Evolutionary conservation across 2,888 invertebrate species (phyloP).

Genomic region (Bombyx huttoni): DNA sequence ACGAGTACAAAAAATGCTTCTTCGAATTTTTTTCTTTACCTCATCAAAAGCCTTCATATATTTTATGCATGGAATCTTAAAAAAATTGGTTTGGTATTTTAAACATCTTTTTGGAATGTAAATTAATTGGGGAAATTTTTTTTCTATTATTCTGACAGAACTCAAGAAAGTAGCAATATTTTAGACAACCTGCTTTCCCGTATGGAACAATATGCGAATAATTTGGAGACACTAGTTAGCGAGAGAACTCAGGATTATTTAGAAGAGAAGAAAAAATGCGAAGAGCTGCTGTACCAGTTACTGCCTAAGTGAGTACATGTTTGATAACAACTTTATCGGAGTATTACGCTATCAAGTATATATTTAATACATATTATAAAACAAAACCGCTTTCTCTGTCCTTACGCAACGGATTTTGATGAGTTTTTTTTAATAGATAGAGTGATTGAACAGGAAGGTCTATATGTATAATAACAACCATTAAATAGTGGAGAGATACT

Average conservation of each 20-base stretch:
- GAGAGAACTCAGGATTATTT: slow-evolving; percentile 97
- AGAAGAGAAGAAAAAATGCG: slow-evolving; percentile 98
- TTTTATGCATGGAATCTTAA: not conserved
- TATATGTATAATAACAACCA: no score
- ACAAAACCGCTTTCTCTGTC: no score
- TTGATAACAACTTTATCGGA: not conserved
- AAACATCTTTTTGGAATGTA: not conserved
- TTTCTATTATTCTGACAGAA: slow-evolving; percentile 64
- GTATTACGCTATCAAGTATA: not conserved
- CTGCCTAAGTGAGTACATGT: slow-evolving; percentile 84
- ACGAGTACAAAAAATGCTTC: not conserved
- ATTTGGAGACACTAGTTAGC: slow-evolving; percentile 95
- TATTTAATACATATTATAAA: no score
- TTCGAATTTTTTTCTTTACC: not conserved
- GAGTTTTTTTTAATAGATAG: no score
- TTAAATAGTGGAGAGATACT: no score
- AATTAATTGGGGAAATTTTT: not conserved
- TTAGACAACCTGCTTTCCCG: slow-evolving; percentile 95
- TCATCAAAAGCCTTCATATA: not conserved
- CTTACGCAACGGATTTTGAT: no score
- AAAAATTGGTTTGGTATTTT: not conserved
- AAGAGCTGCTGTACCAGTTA: slow-evolving; percentile 95
- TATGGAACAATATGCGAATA: slow-evolving; percentile 99
- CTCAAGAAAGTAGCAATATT: slow-evolving; percentile 93
- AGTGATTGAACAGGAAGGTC: no score